These are phyloP conservation scores for Tiliacea citrago DNA, from an alignment of 2,888 invertebrate species.

Conservation along the genomic window DNA sequence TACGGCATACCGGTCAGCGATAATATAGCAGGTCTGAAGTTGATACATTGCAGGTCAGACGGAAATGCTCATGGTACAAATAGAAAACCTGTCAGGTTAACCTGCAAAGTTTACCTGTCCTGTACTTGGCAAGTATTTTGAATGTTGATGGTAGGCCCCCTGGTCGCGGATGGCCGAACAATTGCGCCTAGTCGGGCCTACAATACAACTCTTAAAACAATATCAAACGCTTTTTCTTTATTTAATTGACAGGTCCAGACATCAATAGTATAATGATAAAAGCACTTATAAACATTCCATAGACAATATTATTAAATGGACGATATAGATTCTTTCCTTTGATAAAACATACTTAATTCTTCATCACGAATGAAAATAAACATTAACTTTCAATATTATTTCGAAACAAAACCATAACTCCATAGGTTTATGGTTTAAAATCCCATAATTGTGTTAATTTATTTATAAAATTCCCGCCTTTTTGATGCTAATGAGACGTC, in stretches of 20 bases:
- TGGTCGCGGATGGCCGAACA: neutral
- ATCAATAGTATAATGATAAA: conserved; percentile 9
- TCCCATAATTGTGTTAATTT: neutral
- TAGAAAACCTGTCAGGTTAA: too few species aligned
- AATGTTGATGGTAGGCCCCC: too few species aligned
- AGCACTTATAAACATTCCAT: conserved; percentile 25
- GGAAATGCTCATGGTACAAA: too few species aligned
- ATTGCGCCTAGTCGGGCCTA: too few species aligned
- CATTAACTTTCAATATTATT: neutral
- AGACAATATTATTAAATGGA: conserved; percentile 27
- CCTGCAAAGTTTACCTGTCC: too few species aligned
- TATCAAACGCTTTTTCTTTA: neutral
- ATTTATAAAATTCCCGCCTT: conserved; percentile 19
- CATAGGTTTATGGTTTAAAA: conserved; percentile 14
- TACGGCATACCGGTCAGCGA: too few species aligned
- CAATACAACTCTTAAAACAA: neutral
- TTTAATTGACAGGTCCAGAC: conserved; percentile 30
- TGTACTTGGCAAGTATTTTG: too few species aligned
- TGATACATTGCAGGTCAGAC: too few species aligned
- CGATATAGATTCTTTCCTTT: conserved; percentile 32
- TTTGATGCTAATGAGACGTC: conserved; percentile 69
- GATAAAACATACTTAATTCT: conserved; percentile 51
- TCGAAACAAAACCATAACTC: neutral
- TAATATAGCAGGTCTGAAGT: too few species aligned
- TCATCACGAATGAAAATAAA: conserved; percentile 56